Evolutionary conservation across 2,888 invertebrate genomes (phyloP).

Genomic region (Pseudococcus longispinus): DNA sequence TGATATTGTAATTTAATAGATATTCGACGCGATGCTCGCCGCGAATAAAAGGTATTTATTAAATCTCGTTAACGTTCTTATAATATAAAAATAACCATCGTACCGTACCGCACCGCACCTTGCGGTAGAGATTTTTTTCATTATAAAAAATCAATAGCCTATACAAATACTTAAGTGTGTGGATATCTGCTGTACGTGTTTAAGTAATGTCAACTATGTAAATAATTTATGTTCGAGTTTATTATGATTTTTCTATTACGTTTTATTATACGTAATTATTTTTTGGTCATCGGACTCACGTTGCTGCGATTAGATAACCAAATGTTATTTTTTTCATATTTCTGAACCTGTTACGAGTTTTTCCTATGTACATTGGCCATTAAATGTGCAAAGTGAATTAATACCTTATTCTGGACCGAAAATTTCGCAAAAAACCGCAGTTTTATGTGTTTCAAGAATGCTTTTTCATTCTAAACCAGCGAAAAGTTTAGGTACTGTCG

Average conservation of each 20-base stretch:
- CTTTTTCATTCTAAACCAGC: too few species aligned
- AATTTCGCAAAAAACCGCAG: too few species aligned
- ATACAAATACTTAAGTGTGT: too few species aligned
- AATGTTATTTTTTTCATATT: neutral
- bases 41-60: neutral
- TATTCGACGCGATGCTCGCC: neutral
- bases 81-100: neutral
- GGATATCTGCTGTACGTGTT: too few species aligned
- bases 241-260: neutral
- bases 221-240: neutral
- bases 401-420: too few species aligned
- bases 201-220: neutral
- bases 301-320: neutral
- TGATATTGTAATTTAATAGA: neutral
- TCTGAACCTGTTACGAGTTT: neutral
- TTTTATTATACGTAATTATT: neutral
- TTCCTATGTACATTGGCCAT: neutral
- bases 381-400: too few species aligned
- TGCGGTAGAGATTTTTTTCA: neutral
- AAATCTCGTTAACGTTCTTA: neutral
- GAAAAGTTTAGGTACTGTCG: too few species aligned
- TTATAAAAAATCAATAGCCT: neutral
- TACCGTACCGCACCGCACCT: neutral
- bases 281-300: neutral
- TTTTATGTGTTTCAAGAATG: too few species aligned